A percentile compares a stretch with the other conserved stretches of the same genome.
These are phyloP conservation scores for Thermophis baileyi DNA, from an alignment of 2,113 vertebrate species.

Conservation along the genomic window DNA sequence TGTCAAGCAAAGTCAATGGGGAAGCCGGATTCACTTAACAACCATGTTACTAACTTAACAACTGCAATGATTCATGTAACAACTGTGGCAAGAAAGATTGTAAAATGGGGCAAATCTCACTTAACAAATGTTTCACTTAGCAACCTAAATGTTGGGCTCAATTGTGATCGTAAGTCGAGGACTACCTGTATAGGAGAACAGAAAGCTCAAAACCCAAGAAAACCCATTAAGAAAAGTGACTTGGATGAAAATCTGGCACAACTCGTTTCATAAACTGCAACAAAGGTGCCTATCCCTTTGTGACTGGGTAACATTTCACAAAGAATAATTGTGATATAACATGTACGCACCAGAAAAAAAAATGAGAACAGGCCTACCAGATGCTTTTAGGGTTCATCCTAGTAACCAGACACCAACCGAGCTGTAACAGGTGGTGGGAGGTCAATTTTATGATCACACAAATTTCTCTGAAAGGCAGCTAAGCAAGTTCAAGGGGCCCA, in stretches of 20 bases:
- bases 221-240: background rate
- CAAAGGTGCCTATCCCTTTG: background rate
- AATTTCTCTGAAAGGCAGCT: slow-evolving; percentile 51
- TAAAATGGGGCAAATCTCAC: too few species aligned
- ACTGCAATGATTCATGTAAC: too few species aligned
- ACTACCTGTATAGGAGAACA: background rate
- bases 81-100: too few species aligned
- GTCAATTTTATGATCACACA: slow-evolving; percentile 15
- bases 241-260: background rate
- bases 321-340: slow-evolving; percentile 6
- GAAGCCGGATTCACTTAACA: too few species aligned
- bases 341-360: slow-evolving; percentile 1
- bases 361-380: slow-evolving; percentile 40
- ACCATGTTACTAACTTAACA: too few species aligned
- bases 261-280: slow-evolving; percentile 34
- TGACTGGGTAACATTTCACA: slow-evolving; percentile 5
- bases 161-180: too few species aligned
- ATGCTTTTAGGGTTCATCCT: slow-evolving; percentile 41
- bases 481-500: slow-evolving; percentile 40
- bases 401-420: slow-evolving; percentile 44
- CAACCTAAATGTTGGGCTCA: too few species aligned
- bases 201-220: background rate
- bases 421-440: slow-evolving; percentile 41
- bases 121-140: too few species aligned
- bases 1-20: too few species aligned